Evolutionary conservation across 2,888 invertebrate species (phyloP), one percentile per base, ranked within the genome.

Genomic region (Coecobrya sp.): DNA sequence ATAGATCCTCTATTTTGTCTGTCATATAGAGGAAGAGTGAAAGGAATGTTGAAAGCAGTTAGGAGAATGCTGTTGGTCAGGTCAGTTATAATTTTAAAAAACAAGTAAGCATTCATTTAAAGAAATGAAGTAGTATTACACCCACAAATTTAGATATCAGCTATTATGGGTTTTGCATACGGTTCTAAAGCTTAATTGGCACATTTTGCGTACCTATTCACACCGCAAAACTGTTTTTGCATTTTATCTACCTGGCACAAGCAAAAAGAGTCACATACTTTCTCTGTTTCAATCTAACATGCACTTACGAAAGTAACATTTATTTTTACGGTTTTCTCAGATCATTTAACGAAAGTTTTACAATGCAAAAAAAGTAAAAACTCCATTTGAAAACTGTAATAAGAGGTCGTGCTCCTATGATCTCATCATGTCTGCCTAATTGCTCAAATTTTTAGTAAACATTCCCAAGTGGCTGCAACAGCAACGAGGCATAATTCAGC

Each of bases 361-460:
- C 16, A 16, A 25, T 25, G 27, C 27, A 70, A 27, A 11, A 36
- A 70, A 70, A 22, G 13, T 42, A 76, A 49, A 76, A 8, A 22
- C 45, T 49, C 45, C 73, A 22, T 76, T 76, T 49, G 19, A 76
- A 45, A 76, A 11, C n/a, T 76, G 45, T 76, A 76, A 25, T 76
- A 42, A 79, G 52, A 11, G 79, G 79, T 79, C 79, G 79, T 81
- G 81, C 27, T 55, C 52, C 16, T 16, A 25, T 55, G 27, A 81
- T 81, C 55, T 81, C 27, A 45, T 81, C 27, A 45, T 76, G 45
- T 27, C n/a, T 22, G 22, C 73, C 73, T 76, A 76, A 76, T 76
- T 76, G 73, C 13, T 76, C n/a, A 22, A 76, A 22, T 4, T 36
- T 36, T 76, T 22, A 11, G n/a, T 16, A 55, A 49, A 16, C 7